phyloP scores from a whole-genome alignment of 2,888 invertebrate genomes.

The Drosophila picticornis region DNA sequence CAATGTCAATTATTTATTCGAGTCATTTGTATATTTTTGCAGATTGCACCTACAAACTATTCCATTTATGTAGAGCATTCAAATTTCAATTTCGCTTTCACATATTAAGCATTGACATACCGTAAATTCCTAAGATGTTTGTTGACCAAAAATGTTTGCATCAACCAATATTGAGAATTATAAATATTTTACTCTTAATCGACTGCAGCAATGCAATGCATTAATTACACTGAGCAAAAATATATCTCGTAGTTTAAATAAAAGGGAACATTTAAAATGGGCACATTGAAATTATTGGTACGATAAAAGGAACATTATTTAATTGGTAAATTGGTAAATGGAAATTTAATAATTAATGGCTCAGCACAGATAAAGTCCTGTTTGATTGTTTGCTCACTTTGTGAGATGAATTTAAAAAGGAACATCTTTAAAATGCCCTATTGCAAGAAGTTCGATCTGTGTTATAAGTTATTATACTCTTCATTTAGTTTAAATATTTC shows the following conservation, averaged over 20 bases:
- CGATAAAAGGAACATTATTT: conserved; percentile 49
- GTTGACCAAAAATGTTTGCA: conserved; percentile 18
- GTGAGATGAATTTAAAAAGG: not conserved
- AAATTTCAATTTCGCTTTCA: not conserved
- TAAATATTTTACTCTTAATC: not conserved
- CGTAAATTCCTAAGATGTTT: not conserved
- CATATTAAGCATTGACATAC: not conserved
- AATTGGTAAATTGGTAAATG: conserved; percentile 36
- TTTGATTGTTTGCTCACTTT: not conserved
- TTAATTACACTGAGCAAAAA: conserved; percentile 31
- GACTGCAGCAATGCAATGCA: not conserved
- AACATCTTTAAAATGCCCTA: not conserved
- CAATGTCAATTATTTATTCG: not conserved
- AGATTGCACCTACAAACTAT: not conserved
- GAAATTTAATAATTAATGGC: conserved; percentile 43
- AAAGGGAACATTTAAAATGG: conserved; percentile 24
- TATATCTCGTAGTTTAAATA: conserved; percentile 39
- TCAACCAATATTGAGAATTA: conserved; percentile 2
- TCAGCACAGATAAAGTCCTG: conserved; percentile 20
- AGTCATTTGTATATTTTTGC: not conserved
- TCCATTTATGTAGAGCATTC: not conserved
- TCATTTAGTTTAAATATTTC: not conserved
- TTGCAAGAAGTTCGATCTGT: not conserved
- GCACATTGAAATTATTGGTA: conserved; percentile 44
- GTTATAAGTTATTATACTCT: not conserved